A percentile compares a stretch with the other conserved stretches of the same genome.
phyloP scores from a whole-genome alignment of 1,140 invertebrate species.

The Pseudomyrmex gracilis region DNA sequence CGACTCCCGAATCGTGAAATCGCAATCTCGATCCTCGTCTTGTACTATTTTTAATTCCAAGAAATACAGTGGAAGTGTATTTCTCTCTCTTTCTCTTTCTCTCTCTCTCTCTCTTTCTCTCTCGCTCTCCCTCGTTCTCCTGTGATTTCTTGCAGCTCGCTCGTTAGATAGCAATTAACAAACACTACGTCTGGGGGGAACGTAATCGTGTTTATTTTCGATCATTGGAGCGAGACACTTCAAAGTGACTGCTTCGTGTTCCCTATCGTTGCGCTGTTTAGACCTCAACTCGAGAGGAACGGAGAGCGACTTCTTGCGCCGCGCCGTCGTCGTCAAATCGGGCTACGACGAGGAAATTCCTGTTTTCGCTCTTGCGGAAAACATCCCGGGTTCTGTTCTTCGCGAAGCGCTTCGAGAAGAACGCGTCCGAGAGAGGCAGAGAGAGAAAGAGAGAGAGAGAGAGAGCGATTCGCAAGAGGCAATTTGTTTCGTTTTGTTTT shows the following conservation, averaged over 20 bases:
- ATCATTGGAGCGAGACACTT: constrained; percentile 70
- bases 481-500: no score
- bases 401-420: background rate
- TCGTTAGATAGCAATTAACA: constrained; percentile 61
- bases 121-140: background rate
- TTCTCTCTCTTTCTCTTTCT: background rate
- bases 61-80: constrained; percentile 17
- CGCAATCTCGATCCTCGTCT: constrained; percentile 17
- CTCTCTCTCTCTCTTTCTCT: background rate
- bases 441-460: no score
- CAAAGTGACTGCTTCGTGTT: constrained; percentile 55
- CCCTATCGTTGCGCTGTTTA: constrained; percentile 69
- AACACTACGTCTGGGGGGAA: constrained; percentile 56
- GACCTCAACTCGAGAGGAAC: constrained; percentile 74
- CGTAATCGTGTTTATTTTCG: constrained; percentile 71
- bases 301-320: constrained; percentile 63
- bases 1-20: constrained; percentile 16
- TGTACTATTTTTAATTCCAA: constrained; percentile 41
- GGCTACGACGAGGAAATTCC: constrained; percentile 53
- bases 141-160: constrained; percentile 43
- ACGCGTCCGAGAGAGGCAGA: background rate
- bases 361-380: constrained; percentile 60
- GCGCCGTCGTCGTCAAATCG: constrained; percentile 45
- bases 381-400: constrained; percentile 10
- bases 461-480: no score